Conservation (phyloP, 2,113 vertebrate species). For the Xiphophorus hellerii region DNA sequence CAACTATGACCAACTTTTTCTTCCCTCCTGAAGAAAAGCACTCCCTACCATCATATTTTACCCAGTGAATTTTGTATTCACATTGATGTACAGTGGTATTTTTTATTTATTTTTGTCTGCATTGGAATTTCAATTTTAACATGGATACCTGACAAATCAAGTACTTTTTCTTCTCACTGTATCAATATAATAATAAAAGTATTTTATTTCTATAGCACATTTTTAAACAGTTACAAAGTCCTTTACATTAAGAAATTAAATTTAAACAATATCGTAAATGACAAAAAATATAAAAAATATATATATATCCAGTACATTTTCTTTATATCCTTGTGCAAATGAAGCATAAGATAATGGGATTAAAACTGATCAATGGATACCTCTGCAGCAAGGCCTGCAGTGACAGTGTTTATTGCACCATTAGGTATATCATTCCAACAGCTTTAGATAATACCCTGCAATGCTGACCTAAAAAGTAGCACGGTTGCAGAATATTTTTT, state of each 20-base stretch:
- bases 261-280: no score
- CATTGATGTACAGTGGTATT: no score
- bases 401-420: constrained; percentile 44
- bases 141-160: constrained; percentile 44
- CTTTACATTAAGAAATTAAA: no score
- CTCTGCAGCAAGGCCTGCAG: constrained; percentile 35
- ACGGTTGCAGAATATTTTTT: neutral
- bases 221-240: no score
- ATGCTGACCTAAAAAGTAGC: neutral
- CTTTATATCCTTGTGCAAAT: neutral
- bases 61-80: no score
- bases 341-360: constrained; percentile 26
- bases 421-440: constrained; percentile 41
- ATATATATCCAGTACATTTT: neutral
- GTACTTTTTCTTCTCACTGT: constrained; percentile 45
- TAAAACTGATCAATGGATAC: constrained; percentile 46
- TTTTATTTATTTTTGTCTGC: no score
- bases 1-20: no score
- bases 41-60: no score
- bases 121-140: constrained; percentile 46
- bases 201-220: no score
- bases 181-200: no score
- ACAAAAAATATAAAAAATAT: no score
- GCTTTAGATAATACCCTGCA: constrained; percentile 29
- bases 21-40: no score